A percentile compares a stretch with the other conserved stretches of the same genome.
Evolutionary conservation across 2,888 invertebrate species (phyloP).

Genomic region (Acanthopleura granulata): DNA sequence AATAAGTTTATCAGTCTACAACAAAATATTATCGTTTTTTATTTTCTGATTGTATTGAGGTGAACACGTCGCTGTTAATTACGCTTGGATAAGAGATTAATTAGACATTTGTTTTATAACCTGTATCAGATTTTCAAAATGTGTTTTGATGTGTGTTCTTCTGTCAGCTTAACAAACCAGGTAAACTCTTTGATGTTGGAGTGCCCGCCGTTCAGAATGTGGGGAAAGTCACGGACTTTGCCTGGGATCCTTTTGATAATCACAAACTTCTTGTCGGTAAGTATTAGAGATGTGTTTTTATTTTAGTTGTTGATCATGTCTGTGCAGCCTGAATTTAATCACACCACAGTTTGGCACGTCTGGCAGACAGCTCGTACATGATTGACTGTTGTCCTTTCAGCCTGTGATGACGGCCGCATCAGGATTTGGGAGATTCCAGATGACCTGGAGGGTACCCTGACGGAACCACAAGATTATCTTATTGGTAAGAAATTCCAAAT

Average conservation of each 20-base stretch:
- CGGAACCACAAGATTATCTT: constrained; percentile 51
- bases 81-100: background rate
- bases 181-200: constrained; percentile 84
- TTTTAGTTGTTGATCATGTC: background rate
- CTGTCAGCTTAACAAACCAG: constrained; percentile 77
- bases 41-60: too few relatives aligned
- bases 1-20: too few relatives aligned
- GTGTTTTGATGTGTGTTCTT: background rate
- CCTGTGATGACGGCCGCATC: constrained; percentile 89
- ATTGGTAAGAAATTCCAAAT: constrained; percentile 65
- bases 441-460: constrained; percentile 72
- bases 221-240: constrained; percentile 90
- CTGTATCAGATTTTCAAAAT: background rate
- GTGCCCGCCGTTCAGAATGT: constrained; percentile 92
- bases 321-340: too few relatives aligned
- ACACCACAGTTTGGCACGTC: too few relatives aligned
- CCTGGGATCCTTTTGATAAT: constrained; percentile 93
- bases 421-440: constrained; percentile 85
- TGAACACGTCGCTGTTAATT: background rate
- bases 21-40: too few relatives aligned
- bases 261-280: constrained; percentile 82
- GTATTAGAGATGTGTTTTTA: constrained; percentile 23
- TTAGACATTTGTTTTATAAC: too few relatives aligned
- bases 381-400: constrained; percentile 67
- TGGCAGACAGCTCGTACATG: too few relatives aligned